Conservation (phyloP, 2,888 invertebrate species). For the Philonicus albiceps region DNA sequence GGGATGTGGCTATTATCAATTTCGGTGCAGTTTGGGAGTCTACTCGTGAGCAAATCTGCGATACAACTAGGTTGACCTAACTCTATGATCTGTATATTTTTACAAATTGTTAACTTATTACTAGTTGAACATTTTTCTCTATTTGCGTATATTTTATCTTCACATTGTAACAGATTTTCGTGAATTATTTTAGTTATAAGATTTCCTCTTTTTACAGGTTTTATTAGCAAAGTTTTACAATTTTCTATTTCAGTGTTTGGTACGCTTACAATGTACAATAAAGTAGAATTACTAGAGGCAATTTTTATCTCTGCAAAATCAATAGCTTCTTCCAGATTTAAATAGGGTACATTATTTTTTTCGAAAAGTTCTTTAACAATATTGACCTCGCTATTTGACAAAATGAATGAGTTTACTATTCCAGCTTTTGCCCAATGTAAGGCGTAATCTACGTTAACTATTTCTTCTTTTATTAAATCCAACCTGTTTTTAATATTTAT, state of each 20-base stretch:
- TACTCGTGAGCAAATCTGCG: no score
- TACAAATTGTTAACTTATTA: no score
- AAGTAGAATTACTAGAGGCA: not conserved
- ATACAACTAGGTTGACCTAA: no score
- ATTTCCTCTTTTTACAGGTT: not conserved
- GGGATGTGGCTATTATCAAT: no score
- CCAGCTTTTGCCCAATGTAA: constrained; percentile 1
- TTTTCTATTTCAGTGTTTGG: not conserved
- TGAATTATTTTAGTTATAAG: not conserved
- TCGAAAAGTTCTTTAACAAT: not conserved
- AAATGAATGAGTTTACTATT: not conserved
- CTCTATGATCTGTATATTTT: no score
- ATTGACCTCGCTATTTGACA: not conserved
- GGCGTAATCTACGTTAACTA: not conserved
- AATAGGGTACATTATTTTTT: constrained; percentile 19
- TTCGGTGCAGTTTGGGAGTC: no score
- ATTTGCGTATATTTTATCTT: no score
- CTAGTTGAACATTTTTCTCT: no score
- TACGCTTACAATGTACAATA: constrained; percentile 1
- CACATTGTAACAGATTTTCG: not conserved
- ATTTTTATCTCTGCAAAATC: constrained; percentile 4
- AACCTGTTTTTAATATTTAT: not conserved
- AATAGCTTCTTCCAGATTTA: not conserved
- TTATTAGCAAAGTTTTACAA: not conserved
- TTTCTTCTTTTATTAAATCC: constrained; percentile 7